phyloP scores from a whole-genome alignment of 1,140 invertebrate genomes.

The Magallana angulata region DNA sequence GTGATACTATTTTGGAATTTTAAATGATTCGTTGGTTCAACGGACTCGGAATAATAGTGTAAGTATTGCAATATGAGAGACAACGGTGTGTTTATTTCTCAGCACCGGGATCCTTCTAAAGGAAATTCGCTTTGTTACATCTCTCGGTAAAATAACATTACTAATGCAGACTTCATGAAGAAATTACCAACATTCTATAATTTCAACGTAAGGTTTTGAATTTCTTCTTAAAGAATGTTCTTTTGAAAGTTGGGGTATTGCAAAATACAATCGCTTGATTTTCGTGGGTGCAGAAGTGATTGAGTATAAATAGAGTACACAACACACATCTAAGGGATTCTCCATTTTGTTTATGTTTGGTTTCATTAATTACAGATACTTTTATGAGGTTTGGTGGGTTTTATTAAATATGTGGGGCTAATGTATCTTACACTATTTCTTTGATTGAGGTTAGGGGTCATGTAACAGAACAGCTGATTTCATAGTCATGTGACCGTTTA shows the following conservation, averaged over 20 bases:
- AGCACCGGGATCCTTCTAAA: not conserved
- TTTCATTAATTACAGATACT: too few species aligned
- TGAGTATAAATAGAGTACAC: conserved; percentile 53
- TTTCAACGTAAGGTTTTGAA: too few species aligned
- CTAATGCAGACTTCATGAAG: too few species aligned
- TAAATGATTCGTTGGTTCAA: not conserved
- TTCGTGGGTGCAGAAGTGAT: too few species aligned
- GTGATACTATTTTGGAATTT: not conserved
- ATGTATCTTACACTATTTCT: too few species aligned
- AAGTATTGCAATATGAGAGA: not conserved
- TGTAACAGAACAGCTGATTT: not conserved
- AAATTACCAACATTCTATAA: too few species aligned
- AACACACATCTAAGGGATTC: conserved; percentile 12
- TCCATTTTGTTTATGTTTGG: too few species aligned
- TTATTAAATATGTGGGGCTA: too few species aligned
- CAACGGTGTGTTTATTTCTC: not conserved
- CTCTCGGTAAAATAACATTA: too few species aligned
- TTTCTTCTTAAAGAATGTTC: too few species aligned
- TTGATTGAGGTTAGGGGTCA: not conserved
- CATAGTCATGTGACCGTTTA: not conserved
- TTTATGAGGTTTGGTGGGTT: too few species aligned
- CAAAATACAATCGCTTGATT: not conserved
- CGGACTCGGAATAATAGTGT: not conserved
- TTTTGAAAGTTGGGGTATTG: conserved; percentile 46
- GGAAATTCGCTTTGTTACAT: too few species aligned